phyloP scores from a whole-genome alignment of 2,888 invertebrate genomes.

The Gerosis bhagava region DNA sequence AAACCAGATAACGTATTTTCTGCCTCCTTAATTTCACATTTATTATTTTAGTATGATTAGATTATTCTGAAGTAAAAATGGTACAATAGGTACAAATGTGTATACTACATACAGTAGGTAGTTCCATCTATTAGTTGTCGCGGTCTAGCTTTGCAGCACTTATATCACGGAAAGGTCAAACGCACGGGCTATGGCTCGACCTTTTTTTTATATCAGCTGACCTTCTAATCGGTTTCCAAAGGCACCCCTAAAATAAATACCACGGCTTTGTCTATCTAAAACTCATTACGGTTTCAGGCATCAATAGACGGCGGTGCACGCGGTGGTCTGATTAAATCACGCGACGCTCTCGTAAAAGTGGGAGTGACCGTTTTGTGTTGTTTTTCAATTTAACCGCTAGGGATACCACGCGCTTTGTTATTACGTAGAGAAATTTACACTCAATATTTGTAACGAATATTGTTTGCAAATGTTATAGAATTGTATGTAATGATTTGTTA shows the following conservation, averaged over 20 bases:
- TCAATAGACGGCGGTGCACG: slow-evolving; percentile 4
- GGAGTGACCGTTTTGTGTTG: slow-evolving; percentile 6
- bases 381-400: not conserved
- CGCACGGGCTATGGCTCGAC: not conserved
- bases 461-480: too few relatives aligned
- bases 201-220: slow-evolving; percentile 4
- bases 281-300: slow-evolving; percentile 12
- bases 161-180: slow-evolving; percentile 13
- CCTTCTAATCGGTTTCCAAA: slow-evolving; percentile 12
- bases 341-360: slow-evolving; percentile 22
- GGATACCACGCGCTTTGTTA: not conserved
- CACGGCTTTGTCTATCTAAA: slow-evolving; percentile 18
- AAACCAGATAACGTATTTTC: too few relatives aligned
- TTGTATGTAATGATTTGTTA: too few relatives aligned
- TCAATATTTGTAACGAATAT: too few relatives aligned
- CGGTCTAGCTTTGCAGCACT: too few relatives aligned
- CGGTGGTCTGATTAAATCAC: slow-evolving; percentile 21
- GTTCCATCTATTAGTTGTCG: too few relatives aligned
- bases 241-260: slow-evolving; percentile 11
- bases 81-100: too few relatives aligned
- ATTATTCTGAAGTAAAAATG: too few relatives aligned
- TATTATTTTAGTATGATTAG: too few relatives aligned
- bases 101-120: too few relatives aligned
- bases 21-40: too few relatives aligned
- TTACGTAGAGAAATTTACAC: too few relatives aligned